Conservation (phyloP, 1,140 invertebrate genomes). For the Pygmarrhopalites habei region DNA sequence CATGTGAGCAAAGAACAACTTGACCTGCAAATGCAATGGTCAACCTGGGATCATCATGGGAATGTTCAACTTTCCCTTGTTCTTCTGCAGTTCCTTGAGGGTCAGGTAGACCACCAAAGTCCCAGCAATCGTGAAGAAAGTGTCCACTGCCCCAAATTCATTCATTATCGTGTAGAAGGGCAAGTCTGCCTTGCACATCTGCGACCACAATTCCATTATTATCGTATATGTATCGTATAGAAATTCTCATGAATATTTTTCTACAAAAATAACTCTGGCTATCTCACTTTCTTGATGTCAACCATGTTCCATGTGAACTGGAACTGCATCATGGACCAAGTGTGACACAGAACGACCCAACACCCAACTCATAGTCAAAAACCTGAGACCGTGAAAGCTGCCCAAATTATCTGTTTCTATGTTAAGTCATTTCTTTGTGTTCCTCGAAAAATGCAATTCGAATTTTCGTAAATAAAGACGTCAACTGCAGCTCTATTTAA, state of each 20-base stretch:
- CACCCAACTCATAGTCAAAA: slow-evolving; percentile 51
- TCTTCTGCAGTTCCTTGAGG: slow-evolving; percentile 34
- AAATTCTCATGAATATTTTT: slow-evolving; percentile 8
- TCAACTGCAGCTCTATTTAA: neutral
- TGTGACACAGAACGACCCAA: slow-evolving; percentile 49
- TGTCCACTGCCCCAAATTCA: slow-evolving; percentile 46
- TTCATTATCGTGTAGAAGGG: slow-evolving; percentile 39
- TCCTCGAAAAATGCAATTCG: slow-evolving; percentile 44
- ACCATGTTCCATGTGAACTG: slow-evolving; percentile 6
- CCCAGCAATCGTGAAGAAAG: slow-evolving; percentile 45
- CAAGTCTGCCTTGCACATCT: neutral
- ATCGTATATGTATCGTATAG: too few relatives aligned
- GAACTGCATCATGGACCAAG: slow-evolving; percentile 24
- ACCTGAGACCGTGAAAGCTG: slow-evolving; percentile 44
- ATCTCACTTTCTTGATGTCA: slow-evolving; percentile 2
- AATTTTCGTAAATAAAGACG: neutral
- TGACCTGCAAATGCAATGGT: neutral
- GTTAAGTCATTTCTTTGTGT: slow-evolving; percentile 43
- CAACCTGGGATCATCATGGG: slow-evolving; percentile 37
- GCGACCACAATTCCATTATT: neutral
- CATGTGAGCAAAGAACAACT: too few relatives aligned
- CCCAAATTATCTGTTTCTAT: slow-evolving; percentile 38
- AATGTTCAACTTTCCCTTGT: slow-evolving; percentile 33
- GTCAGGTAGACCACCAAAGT: slow-evolving; percentile 38
- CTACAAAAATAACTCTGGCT: neutral